A percentile compares a stretch with the other conserved stretches of the same genome.
phyloP scores from a whole-genome alignment of 2,113 vertebrate genomes.

The Entelurus aequoreus region DNA sequence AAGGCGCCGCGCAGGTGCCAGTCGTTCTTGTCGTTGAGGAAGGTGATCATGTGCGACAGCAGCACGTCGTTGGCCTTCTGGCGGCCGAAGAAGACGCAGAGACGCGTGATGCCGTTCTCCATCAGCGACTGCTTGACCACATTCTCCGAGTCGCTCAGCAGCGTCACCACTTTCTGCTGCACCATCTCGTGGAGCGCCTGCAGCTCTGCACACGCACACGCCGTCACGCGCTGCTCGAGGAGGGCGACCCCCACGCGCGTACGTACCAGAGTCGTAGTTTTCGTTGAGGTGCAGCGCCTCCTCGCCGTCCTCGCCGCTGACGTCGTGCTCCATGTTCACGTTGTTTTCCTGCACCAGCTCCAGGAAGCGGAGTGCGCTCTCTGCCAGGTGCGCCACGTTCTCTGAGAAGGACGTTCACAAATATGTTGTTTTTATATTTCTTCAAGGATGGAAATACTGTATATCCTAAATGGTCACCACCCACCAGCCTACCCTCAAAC shows the following conservation, averaged over 20 bases:
- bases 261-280: constrained; percentile 91
- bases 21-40: constrained; percentile 97
- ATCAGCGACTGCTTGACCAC: constrained; percentile 97
- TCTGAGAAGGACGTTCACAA: constrained; percentile 66
- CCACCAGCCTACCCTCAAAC: no score
- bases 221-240: not conserved
- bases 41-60: constrained; percentile 97
- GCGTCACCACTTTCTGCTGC: constrained; percentile 97
- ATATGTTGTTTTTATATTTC: no score
- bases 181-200: constrained; percentile 99
- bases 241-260: not conserved
- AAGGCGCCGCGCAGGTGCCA: constrained; percentile 98
- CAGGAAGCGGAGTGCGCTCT: constrained; percentile 93
- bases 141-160: constrained; percentile 95
- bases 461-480: no score
- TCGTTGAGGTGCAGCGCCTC: constrained; percentile 85
- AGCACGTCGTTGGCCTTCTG: constrained; percentile 98
- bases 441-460: no score
- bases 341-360: constrained; percentile 96
- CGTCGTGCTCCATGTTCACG: constrained; percentile 86
- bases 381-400: constrained; percentile 93
- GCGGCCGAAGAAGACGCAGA: constrained; percentile 96
- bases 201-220: constrained; percentile 74
- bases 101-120: constrained; percentile 96
- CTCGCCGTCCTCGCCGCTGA: constrained; percentile 85